Conservation (phyloP, 2,113 vertebrate genomes). For the Polypterus bichir region DNA sequence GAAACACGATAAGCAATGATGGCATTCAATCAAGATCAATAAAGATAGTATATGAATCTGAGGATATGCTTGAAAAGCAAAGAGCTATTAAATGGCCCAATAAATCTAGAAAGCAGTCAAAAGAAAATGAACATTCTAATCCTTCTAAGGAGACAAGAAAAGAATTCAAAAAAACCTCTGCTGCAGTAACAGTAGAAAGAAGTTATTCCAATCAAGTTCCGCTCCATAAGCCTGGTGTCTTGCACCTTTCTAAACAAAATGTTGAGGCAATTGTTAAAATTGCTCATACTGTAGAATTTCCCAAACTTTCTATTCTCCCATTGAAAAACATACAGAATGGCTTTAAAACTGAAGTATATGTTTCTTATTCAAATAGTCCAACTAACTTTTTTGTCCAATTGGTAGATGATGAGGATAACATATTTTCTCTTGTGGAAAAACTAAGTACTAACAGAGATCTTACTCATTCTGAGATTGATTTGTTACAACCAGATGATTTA, state of each 20-base stretch:
- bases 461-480: constrained; percentile 2
- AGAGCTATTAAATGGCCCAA: too few relatives aligned
- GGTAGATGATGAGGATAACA: constrained; percentile 49
- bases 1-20: too few relatives aligned
- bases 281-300: constrained; percentile 5
- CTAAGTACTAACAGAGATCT: constrained; percentile 46
- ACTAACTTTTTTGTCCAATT: constrained; percentile 77
- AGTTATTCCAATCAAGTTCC: too few relatives aligned
- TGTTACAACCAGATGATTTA: constrained; percentile 53
- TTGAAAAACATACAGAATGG: constrained; percentile 43
- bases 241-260: constrained; percentile 2
- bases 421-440: constrained; percentile 53
- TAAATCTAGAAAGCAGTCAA: too few relatives aligned
- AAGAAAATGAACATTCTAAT: too few relatives aligned
- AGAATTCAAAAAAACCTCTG: too few relatives aligned
- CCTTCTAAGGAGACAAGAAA: too few relatives aligned
- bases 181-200: too few relatives aligned
- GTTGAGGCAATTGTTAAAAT: constrained; percentile 2
- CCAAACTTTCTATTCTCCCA: constrained; percentile 47
- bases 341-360: constrained; percentile 53
- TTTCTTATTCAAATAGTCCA: constrained; percentile 63
- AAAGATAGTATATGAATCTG: too few relatives aligned
- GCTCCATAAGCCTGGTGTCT: too few relatives aligned
- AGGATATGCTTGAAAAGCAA: too few relatives aligned
- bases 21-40: too few relatives aligned